Evolutionary conservation across 2,113 vertebrate genomes (phyloP).

Genomic region (Baryphthengus martii): DNA sequence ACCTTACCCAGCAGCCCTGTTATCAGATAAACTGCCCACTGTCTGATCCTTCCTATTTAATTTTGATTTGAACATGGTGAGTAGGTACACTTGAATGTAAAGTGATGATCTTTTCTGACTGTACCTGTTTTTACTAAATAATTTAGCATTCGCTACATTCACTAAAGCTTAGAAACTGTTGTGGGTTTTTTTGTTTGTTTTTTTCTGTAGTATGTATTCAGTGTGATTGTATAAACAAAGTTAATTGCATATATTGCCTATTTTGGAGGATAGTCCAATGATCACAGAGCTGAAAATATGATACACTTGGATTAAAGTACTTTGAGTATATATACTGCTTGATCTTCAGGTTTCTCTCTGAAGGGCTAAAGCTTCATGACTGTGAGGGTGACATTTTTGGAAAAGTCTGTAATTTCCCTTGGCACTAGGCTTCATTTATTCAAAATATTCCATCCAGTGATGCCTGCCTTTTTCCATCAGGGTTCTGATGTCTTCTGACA

Average conservation of each 20-base stretch:
- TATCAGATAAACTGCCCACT: neutral
- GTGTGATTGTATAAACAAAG: neutral
- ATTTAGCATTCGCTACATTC: neutral
- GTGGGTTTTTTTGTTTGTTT: neutral
- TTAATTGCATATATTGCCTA: neutral
- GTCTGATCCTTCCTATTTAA: neutral
- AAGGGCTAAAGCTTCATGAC: neutral
- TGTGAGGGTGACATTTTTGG: constrained; percentile 58
- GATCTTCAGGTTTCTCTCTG: constrained; percentile 3
- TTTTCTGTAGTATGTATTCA: neutral
- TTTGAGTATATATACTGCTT: neutral
- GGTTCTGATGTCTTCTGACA: constrained; percentile 35
- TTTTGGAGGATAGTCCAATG: neutral
- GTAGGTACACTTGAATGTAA: neutral
- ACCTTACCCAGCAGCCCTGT: neutral
- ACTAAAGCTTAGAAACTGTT: neutral
- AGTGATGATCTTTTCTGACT: neutral
- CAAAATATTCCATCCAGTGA: neutral
- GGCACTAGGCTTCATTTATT: constrained; percentile 42
- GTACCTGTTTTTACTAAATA: neutral
- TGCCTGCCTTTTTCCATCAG: constrained; percentile 1
- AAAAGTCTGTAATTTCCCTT: constrained; percentile 65
- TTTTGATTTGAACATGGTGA: neutral
- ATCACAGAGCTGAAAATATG: neutral
- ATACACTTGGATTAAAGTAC: neutral